Base-by-base conservation (phyloP, 2,888 invertebrate genomes). In the Drosophila atripex region DNA sequence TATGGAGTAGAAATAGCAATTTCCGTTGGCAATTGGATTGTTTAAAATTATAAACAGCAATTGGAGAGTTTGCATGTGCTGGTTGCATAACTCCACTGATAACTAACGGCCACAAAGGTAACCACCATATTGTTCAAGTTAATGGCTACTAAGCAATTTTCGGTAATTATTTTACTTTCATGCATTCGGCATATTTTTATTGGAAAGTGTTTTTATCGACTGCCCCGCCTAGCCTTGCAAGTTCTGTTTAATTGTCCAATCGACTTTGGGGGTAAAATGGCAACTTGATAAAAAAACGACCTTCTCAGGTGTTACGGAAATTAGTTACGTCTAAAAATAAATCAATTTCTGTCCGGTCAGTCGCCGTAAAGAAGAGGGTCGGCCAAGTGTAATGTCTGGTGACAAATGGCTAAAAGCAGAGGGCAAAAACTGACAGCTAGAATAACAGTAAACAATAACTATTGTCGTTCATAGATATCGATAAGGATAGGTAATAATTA, bases 301-400 rank as follows among this genome's bases (percentile, higher is more conserved):
- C 55, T 65, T 46, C 53, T 60, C 53, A 73, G 71, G 68, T 68
- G 72, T 72, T 52, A 58, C 75, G 78, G 65, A 73, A 80, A 80
- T 78, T 78, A 56, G 68, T 71, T 63, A 16, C 54, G 49, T 72
- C 77, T 75, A 75, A 69, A 74, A 66, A 72, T 73, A 75, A 76
- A 78, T 78, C 75, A 71, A 70, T 84, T 80, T 75, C 69, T 49
- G 32, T 39, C 32, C 32, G 41, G 45, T 47, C 30, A 51, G 45
- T 61, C 39, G 49, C 45, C 38, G 35, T 53, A 11, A 23, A 39
- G 59, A 60, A 47, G 63, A 60, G 9, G 28, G 28, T 28, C 66
- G 63, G 71, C 59, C 78, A 76, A 80, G 78, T 80, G 71, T 64
- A 71, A 55, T 49, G 52, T 43, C 35, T 53, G 52, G 51, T 45